These are phyloP conservation scores for Microplitis demolitor DNA, from an alignment of 1,140 invertebrate genomes.

Conservation along the genomic window DNA sequence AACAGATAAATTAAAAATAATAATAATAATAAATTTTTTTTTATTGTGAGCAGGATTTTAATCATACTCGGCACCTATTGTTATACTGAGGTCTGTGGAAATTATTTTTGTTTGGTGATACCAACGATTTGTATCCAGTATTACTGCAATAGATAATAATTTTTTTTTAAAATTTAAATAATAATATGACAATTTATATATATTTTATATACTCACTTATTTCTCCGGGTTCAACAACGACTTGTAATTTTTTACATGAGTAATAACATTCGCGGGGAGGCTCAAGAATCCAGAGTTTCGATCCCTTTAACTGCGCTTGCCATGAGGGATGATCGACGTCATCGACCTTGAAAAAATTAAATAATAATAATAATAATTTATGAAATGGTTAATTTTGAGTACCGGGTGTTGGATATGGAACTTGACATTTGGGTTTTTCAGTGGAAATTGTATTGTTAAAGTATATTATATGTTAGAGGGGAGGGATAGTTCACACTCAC, in stretches of 20 bases:
- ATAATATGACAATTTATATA: not conserved
- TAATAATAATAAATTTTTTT: not conserved
- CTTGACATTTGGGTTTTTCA: too few relatives aligned
- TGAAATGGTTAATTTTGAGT: not conserved
- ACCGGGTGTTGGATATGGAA: not conserved
- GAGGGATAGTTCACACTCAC: slow-evolving; percentile 64
- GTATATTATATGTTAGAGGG: not conserved
- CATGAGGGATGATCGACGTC: slow-evolving; percentile 89
- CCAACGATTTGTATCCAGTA: slow-evolving; percentile 93
- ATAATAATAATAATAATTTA: too few relatives aligned
- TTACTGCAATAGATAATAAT: slow-evolving; percentile 68
- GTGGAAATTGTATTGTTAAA: not conserved
- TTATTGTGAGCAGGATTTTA: slow-evolving; percentile 48
- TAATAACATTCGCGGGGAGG: slow-evolving; percentile 89
- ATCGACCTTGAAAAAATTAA: slow-evolving; percentile 72
- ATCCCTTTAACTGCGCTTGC: slow-evolving; percentile 90
- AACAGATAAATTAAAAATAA: not conserved
- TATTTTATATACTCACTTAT: slow-evolving; percentile 77
- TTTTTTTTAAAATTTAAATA: not conserved
- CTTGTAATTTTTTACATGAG: slow-evolving; percentile 71
- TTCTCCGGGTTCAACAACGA: slow-evolving; percentile 82
- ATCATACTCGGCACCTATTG: slow-evolving; percentile 95
- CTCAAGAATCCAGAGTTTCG: slow-evolving; percentile 84
- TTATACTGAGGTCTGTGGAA: slow-evolving; percentile 88
- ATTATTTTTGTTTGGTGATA: slow-evolving; percentile 89